Evolutionary conservation across 2,888 invertebrate species (phyloP), one percentile per base, ranked within the genome.

Genomic region (Lampropteryx suffumata): DNA sequence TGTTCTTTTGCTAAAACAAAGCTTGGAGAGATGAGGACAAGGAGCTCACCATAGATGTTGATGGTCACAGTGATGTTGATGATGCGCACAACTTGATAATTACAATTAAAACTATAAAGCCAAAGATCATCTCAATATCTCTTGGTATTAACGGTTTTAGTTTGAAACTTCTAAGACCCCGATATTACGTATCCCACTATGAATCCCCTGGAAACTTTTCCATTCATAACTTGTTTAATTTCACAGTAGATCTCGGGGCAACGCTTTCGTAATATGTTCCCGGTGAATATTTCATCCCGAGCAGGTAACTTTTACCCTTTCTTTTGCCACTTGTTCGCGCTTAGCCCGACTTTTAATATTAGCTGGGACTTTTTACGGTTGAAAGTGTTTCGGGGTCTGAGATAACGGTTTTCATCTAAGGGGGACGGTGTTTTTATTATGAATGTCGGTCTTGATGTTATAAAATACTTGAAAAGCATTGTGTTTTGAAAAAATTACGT

Each of bases 221-320:
- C 70, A 73, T 79, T 78, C 77, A 79, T 76, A 79, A 78, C 77
- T 76, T 78, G 77, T 76, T 79, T 76, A 76, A 79, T 79, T 77
- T 74, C 69, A 70, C 69, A 72, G 69, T 64, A 70, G 75, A 75
- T 72, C 73, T 69, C 65, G 66, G 52, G 41, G 54, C 63, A 51
- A 50, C 55, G 62, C 59, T 61, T 61, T 55, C 61, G 67, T 71
- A 67, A 75, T 73, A 70, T 71, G 73, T 71, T 71, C 62, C 65
- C 64, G 65, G 65, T 75, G 76, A 77, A 79, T 75, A 77, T 73
- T 74, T 77, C 68, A 75, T 64, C 65, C 65, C 55, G 62, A 53
- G 61, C 62, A 64, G 67, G 62, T 63, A 65, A 58, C 52, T 62
- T 55, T 57, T 58, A 74, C 72, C 71, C 71, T 76, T 69, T 71